A percentile compares a stretch with the other conserved stretches of the same genome.
These are phyloP conservation scores for Tachuris rubrigastra DNA, from an alignment of 2,113 vertebrate genomes.

Conservation along the genomic window DNA sequence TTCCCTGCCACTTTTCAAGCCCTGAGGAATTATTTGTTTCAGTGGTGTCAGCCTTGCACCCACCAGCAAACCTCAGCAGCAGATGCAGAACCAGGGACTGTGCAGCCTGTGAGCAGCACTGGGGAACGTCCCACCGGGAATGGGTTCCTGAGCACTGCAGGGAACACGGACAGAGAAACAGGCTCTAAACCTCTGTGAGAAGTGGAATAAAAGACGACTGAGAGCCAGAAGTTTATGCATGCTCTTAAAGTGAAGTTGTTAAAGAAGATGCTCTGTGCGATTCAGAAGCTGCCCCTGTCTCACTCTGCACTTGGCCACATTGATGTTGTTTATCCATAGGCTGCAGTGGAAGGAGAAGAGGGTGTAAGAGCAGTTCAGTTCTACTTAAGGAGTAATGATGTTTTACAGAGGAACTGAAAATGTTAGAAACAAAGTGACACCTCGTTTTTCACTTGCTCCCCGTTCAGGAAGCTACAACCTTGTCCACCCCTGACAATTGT, in stretches of 20 bases:
- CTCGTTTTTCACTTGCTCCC: not conserved
- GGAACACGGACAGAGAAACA: too few relatives aligned
- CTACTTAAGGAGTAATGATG: not conserved
- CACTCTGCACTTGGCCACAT: accelerated
- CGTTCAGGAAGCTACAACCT: not conserved
- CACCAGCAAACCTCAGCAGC: not conserved
- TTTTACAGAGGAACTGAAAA: not conserved
- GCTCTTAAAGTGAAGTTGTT: not conserved
- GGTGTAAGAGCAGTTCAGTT: not conserved
- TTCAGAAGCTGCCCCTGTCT: not conserved
- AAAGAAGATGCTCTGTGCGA: not conserved
- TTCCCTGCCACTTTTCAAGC: not conserved
- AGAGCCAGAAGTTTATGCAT: accelerated
- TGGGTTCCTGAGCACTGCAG: accelerated
- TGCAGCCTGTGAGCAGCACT: not conserved
- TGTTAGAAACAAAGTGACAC: not conserved
- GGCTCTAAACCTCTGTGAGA: accelerated
- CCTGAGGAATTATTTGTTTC: not conserved
- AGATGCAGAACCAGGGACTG: not conserved
- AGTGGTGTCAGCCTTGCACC: not conserved
- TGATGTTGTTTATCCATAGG: not conserved
- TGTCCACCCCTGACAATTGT: not conserved
- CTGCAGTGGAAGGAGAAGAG: not conserved
- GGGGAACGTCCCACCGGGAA: not conserved
- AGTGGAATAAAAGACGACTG: accelerated